Base-by-base conservation (phyloP, 2,888 invertebrate genomes). In the Parascotia fuliginaria region DNA sequence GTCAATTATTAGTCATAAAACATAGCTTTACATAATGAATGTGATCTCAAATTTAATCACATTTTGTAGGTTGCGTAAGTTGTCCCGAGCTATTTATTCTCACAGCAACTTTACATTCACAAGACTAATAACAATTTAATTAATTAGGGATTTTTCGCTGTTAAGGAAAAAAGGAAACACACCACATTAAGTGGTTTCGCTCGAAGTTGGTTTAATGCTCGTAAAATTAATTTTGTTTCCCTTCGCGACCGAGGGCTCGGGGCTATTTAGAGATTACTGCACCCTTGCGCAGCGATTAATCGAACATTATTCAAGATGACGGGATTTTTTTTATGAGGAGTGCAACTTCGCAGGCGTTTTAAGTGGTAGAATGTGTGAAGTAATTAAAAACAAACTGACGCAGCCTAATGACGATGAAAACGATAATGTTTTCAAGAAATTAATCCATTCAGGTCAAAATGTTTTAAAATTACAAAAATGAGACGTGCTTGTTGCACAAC, bases 221-320 rank as follows among this genome's bases (percentile, higher is more conserved):
- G 74, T 79, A 68, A 80, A 78, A 75, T 77, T 69, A 74, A 75
- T 76, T 74, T 73, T 61, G 61, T 67, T 66, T 47, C 55, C 48
- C 19, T 12, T 9, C 12, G 33, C 4, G 9, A 13, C 15, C 37
- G 14, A 0, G 3, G 38, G 49, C 68, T 60, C 16, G 34, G 16
- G 67, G 75, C 68, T 62, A 59, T 63, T 62, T 57, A 46, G 56
- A 58, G 58, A 62, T 61, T 38, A 56, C 54, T 75, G 68, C 69
- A 65, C 65, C 67, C 66, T 57, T 60, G 55, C 58, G 55, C 64
- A 51, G 48, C 57, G 58, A 59, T 74, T 77, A 75, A 80, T 75
- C 70, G 62, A 56, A 65, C 73, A 79, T 81, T 81, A 81, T 81
- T 81, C 74, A 81, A 81, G 81, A 78, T 68, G 39, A 16, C 14